Base-by-base conservation (phyloP, 2,888 invertebrate species). In the Panzeria rudis region DNA sequence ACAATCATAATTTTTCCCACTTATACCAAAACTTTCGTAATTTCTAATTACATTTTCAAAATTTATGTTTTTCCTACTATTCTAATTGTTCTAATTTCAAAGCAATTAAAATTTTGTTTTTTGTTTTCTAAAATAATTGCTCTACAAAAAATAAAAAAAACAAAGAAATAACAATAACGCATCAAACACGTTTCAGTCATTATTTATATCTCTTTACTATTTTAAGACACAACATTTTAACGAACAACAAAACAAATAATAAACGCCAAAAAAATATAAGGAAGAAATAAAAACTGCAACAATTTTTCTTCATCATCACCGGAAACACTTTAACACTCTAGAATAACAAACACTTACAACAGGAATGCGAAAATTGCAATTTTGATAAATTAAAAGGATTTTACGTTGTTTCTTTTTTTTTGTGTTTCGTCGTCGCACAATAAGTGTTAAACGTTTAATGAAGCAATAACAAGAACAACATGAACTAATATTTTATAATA, bases 131-230 rank as follows among this genome's bases (percentile, higher is more conserved):
- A 59, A 71, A 64, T 71, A 47, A 76, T 76, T 66, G 71, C 15
- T 71, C 29, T 2, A 25, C 23, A 66, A 15, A 54, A 59, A 44
- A 44, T 11, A n/a, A 75, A 52, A 50, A 2, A n/a, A 3, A 47
- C 1, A 25, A 1, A 64, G 4, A 35, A 29, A 59, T n/a, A 71
- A 76, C 76, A 77, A 72, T 76, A 77, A 72, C 29, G 82, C 64
- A 64, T 62, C 71, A 56, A 83, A 72, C 82, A 83, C 82, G 82
- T 83, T 59, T 62, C 56, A 71, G 50, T 83, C 76, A 77, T 83
- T 83, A 83, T 71, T 77, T 56, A n/a, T 47, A 47, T 78, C 29
- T n/a, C 25, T 78, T 69, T 41, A 1, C 23, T 8, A 29, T 44
- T 66, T 56, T 56, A 44, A 56, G 44, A 76, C 20, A 44, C 56